A percentile compares a stretch with the other conserved stretches of the same genome.
phyloP scores from a whole-genome alignment of 2,797 vertebrate genomes.

The Rhabdophis nuchalis region DNA sequence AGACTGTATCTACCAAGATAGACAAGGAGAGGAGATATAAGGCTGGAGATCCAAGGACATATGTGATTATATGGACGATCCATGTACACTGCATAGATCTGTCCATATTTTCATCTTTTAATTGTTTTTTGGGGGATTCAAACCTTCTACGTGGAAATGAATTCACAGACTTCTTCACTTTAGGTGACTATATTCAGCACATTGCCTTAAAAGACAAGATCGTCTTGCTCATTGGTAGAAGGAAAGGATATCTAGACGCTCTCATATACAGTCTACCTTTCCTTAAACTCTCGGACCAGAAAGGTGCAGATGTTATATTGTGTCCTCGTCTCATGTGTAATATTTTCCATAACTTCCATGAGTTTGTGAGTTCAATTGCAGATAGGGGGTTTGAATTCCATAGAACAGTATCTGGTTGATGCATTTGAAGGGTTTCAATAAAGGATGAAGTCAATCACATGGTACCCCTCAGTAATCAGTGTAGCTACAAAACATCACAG shows the following conservation, averaged over 20 bases:
- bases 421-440: background rate
- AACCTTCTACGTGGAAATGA: background rate
- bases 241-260: background rate
- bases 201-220: background rate
- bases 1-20: background rate
- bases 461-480: background rate
- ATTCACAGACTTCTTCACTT: background rate
- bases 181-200: background rate
- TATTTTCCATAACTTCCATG: background rate
- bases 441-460: background rate
- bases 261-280: background rate
- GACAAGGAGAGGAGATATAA: background rate
- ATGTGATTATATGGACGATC: background rate
- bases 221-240: background rate
- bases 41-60: background rate
- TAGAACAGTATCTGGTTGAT: background rate
- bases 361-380: background rate
- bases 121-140: background rate
- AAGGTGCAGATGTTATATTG: background rate
- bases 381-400: background rate
- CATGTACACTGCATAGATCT: background rate
- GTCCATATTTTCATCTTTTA: background rate
- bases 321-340: background rate
- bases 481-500: background rate
- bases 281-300: background rate